Base-by-base conservation (phyloP, 1,140 invertebrate genomes). In the Berghia stephanieae region DNA sequence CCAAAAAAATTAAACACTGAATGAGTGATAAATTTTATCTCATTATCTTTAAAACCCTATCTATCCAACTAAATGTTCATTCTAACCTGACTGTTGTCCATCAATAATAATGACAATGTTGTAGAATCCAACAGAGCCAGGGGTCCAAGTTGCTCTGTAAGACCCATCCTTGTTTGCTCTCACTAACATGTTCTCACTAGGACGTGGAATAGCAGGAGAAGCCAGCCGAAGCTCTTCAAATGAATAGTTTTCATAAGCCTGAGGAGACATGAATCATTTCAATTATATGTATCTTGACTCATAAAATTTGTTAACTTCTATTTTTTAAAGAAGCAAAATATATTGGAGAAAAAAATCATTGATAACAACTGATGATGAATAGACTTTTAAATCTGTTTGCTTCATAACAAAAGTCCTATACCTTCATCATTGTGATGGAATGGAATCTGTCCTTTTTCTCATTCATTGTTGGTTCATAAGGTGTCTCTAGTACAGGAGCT, bases 181-280 rank as follows among this genome's bases (percentile, higher is more conserved):
- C 0, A 98, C 95, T 16, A 94, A 89, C 92, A 98, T 94, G 78
- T 93, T 94, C 88, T 98, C 96, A 80, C 93, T 94, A 2, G 94
- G 93, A 67, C 94, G 89, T 77, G 93, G 93, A 1, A 94, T 90
- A 2, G 92, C 90, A 1, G 94, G 94, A 8, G 94, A 95, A 46
- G 94, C 93, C 80, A 93, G 94, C 40, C 97, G 93, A 4, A 99
- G 90, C 88, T 99, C 98, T 90, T 99, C 97, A 90, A 99, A 98
- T 0, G 96, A 98, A 85, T 96, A 98, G 86, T 96, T 95, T 83
- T 97, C 94, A 89, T 96, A 99, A 0, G 93, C 92, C 93, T 95
- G 86, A 40, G 84, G 83, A 67, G 78, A n/a, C n/a, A n/a, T n/a
- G n/a, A n/a, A n/a, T n/a, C n/a, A n/a, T n/a, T n/a, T n/a, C n/a